Evolutionary conservation across 2,797 vertebrate genomes (phyloP), one percentile per base, ranked within the genome.

Genomic region (Sebastes flavidus): DNA sequence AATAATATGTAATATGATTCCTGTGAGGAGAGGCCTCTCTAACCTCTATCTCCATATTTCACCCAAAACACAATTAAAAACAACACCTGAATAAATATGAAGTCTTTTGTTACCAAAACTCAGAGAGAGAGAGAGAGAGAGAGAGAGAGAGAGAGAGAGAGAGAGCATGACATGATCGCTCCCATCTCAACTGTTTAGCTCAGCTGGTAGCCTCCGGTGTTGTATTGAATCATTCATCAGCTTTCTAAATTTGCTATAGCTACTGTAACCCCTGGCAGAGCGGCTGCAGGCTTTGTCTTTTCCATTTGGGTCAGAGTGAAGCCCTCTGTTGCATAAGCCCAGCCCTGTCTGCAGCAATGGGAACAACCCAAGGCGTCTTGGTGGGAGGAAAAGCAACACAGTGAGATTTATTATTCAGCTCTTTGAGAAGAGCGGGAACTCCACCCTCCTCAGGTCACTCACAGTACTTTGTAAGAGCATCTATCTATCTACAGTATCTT

Each of bases 231-330:
- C 87, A 88, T 88, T 90, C 88, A 91, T 93, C 85, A 80, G 71
- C 59, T 72, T 84, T 84, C 87, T 85, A 88, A 85, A 87, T 83
- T 67, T 80, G 81, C n/a, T 5, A 54, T 22, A n/a, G 78, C 78
- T 69, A 80, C 86, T 75, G 89, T 79, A 86, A 65, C 38, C 29
- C 34, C 13, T 1, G 52, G 70, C 70, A 32, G 80, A 77, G 84
- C 30, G 32, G 72, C 87, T 78, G 76, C 52, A 78, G 74, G 77
- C 84, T 89, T 86, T 87, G 88, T 92, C 87, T 89, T 73, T 77
- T 87, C 87, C 84, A 89, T 91, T 86, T 91, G 88, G 90, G 89
- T 92, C 90, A 89, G 74, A 86, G 80, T 25, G 69, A 79, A 76
- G 72, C 70, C 72, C 30, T 46, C n/a, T 25, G 75, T 90, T 90